These are phyloP conservation scores for Trissolcus basalis DNA, from an alignment of 1,140 invertebrate genomes.

Conservation along the genomic window DNA sequence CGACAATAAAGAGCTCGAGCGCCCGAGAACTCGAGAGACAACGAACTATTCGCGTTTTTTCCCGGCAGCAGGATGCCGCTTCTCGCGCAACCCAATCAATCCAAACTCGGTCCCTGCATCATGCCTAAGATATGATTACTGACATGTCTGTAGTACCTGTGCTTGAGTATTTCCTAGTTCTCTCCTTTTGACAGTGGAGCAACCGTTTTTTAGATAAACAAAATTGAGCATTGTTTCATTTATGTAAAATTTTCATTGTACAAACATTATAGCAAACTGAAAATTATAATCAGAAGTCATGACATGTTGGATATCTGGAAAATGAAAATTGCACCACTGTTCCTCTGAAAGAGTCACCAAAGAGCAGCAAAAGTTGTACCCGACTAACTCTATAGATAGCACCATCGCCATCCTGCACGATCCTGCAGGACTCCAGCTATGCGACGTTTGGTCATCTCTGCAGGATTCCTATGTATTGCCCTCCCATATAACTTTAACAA, in stretches of 20 bases:
- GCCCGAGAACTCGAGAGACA: slow-evolving; percentile 46
- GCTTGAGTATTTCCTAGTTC: slow-evolving; percentile 59
- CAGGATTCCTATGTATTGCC: slow-evolving; percentile 56
- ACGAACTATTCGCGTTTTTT: slow-evolving; percentile 56
- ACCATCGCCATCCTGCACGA: slow-evolving; percentile 55
- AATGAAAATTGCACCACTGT: slow-evolving; percentile 29
- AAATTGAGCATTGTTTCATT: too few relatives aligned
- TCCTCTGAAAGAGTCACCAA: slow-evolving; percentile 14
- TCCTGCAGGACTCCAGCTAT: slow-evolving; percentile 66
- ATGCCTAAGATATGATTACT: slow-evolving; percentile 67
- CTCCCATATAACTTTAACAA: not conserved
- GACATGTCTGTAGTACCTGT: slow-evolving; percentile 59
- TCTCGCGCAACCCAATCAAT: slow-evolving; percentile 66
- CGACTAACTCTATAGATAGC: slow-evolving; percentile 29
- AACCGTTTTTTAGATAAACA: slow-evolving; percentile 52
- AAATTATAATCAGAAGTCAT: too few relatives aligned
- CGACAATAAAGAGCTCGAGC: slow-evolving; percentile 46
- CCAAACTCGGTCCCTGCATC: slow-evolving; percentile 68
- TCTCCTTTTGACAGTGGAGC: slow-evolving; percentile 47
- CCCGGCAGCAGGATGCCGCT: slow-evolving; percentile 69
- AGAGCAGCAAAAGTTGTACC: slow-evolving; percentile 31
- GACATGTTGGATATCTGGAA: too few relatives aligned
- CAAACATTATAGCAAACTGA: too few relatives aligned
- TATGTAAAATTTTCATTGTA: too few relatives aligned
- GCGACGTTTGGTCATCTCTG: slow-evolving; percentile 67